Base-by-base conservation (phyloP, 2,797 vertebrate species). In the Otolemur crassicaudatus region DNA sequence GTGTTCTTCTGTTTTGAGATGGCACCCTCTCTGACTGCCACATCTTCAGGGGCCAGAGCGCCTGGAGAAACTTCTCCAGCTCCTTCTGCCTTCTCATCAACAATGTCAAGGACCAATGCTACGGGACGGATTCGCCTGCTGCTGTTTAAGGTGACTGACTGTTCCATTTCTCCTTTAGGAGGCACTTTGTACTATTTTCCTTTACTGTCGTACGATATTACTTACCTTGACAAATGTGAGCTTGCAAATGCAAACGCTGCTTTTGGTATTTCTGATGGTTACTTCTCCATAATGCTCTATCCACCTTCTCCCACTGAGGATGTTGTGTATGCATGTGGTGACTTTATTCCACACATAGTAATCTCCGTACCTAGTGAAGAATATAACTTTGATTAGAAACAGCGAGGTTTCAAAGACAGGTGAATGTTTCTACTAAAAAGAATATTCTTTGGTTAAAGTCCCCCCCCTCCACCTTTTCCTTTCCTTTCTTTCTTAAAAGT, bases 301-400 rank as follows among this genome's bases (percentile, higher is more conserved):
- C 99, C 99, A 99, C 87, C 99, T 99, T 43, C 99, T 99, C 87
- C 99, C 99, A 87, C 99, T 99, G 87, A 99, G 99, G 98, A 99
- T 99, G 98, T 99, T 99, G 98, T 99, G 99, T 95, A 99, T 99
- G 75, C 99, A 99, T 7, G 99, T 99, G 95, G 99, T 99, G 98
- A 99, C 99, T 98, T 99, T 99, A 98, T 99, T 99, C 99, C 99
- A 99, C 96, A 99, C 99, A 43, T 99, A 99, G 97, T 99, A 99
- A 98, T 99, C 99, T 95, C 99, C 99, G 43, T 99, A 99, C 98
- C 99, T 99, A 91, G 95, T 87, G 97, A 91, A 97, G 92, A 96
- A 97, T 12, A 94, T 58, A 86, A 79, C 16, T 58, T 14, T 79
- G 77, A 0, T 17, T 40, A 95, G 31, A 91, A 91, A 81, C 81